phyloP scores from a whole-genome alignment of 2,113 vertebrate species.

The Progne subis region DNA sequence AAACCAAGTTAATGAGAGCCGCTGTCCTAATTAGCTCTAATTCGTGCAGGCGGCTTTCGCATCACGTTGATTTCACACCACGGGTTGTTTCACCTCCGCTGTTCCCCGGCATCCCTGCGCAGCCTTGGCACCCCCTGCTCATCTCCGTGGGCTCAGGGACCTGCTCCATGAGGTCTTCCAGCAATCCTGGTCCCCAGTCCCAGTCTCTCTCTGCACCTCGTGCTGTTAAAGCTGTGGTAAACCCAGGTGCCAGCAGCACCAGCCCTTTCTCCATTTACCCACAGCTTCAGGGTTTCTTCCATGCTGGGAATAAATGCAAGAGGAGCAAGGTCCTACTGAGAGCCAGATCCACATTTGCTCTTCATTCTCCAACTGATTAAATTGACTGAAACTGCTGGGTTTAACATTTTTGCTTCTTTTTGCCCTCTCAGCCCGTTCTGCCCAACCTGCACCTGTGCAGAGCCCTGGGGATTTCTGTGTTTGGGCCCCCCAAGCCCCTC shows the following conservation, averaged over 20 bases:
- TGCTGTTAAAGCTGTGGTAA: fast-evolving
- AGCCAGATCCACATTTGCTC: neutral
- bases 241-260: neutral
- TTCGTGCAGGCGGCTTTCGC: neutral
- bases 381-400: neutral
- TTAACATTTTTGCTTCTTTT: neutral
- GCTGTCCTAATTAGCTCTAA: neutral
- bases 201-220: neutral
- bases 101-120: fast-evolving
- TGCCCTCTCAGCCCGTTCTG: neutral
- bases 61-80: neutral
- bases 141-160: neutral
- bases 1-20: neutral
- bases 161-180: neutral
- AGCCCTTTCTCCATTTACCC: neutral
- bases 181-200: neutral
- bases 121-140: neutral
- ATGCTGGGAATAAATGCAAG: neutral
- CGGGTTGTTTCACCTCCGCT: fast-evolving
- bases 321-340: neutral
- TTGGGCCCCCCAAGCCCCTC: neutral
- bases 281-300: neutral
- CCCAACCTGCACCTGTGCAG: neutral
- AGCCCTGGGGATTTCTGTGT: neutral
- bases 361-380: neutral